These are phyloP conservation scores for Nomada fucata DNA, from an alignment of 2,888 invertebrate genomes.

Conservation along the genomic window DNA sequence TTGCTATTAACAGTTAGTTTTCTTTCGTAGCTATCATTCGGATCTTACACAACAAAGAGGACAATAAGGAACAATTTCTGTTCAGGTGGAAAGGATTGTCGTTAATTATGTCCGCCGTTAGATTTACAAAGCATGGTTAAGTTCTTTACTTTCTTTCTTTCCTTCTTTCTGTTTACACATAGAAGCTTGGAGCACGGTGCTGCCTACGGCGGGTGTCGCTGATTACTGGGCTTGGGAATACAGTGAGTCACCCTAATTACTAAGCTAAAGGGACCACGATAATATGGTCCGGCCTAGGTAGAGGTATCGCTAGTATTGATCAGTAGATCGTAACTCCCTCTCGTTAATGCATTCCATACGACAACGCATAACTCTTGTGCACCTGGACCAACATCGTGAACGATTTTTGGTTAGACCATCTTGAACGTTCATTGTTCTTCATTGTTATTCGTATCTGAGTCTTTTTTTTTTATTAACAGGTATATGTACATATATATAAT, in stretches of 20 bases:
- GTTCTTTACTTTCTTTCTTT: conserved; percentile 76
- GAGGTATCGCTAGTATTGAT: conserved; percentile 60
- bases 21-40: not conserved
- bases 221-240: conserved; percentile 83
- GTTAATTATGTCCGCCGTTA: conserved; percentile 26
- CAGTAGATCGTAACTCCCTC: conserved; percentile 60
- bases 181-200: conserved; percentile 84
- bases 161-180: conserved; percentile 79
- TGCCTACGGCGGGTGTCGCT: conserved; percentile 82
- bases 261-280: conserved; percentile 58
- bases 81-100: not conserved
- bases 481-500: not conserved
- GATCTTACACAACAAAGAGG: not conserved
- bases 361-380: conserved; percentile 11
- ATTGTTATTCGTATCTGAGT: not conserved
- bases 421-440: not conserved
- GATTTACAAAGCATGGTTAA: conserved; percentile 73
- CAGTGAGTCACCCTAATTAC: conserved; percentile 81
- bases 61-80: not conserved
- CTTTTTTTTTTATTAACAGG: too few species aligned
- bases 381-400: conserved; percentile 14
- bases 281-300: conserved; percentile 50
- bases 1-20: not conserved
- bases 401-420: not conserved
- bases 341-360: conserved; percentile 41